These are phyloP conservation scores for Gracilinanus agilis DNA, from an alignment of 2,113 vertebrate genomes.

Conservation along the genomic window DNA sequence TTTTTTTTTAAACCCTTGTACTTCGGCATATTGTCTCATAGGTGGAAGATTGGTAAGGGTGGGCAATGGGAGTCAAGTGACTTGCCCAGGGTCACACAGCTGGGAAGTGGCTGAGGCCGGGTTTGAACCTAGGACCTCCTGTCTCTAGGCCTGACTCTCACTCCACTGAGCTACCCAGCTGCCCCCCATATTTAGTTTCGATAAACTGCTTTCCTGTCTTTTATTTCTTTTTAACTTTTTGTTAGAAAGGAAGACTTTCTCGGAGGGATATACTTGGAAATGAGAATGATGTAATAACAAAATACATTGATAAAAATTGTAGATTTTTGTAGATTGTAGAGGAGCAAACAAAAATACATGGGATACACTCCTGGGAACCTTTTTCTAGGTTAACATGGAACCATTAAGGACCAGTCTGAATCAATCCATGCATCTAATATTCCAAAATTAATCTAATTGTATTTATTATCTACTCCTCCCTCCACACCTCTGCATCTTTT, in stretches of 20 bases:
- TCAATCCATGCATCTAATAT: neutral
- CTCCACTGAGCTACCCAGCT: too few relatives aligned
- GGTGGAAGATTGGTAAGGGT: too few relatives aligned
- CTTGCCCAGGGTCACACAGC: too few relatives aligned
- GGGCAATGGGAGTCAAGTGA: too few relatives aligned
- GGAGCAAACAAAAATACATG: neutral
- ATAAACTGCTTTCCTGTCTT: neutral
- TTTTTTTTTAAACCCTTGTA: too few relatives aligned
- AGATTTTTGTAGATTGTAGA: neutral
- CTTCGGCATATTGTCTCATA: too few relatives aligned
- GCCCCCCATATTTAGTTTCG: neutral
- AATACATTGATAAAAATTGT: neutral
- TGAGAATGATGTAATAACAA: neutral
- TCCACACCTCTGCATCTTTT: neutral
- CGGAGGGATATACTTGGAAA: neutral
- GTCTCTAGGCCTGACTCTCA: too few relatives aligned
- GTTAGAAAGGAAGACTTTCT: neutral
- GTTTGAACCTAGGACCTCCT: too few relatives aligned
- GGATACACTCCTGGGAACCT: neutral
- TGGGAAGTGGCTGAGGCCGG: too few relatives aligned
- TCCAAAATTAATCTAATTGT: neutral
- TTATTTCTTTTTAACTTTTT: neutral
- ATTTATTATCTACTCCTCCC: neutral
- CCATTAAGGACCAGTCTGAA: neutral
- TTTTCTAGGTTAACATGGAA: neutral